These are phyloP conservation scores for Okapia johnstoni DNA, from an alignment of 2,113 vertebrate species.

Conservation along the genomic window DNA sequence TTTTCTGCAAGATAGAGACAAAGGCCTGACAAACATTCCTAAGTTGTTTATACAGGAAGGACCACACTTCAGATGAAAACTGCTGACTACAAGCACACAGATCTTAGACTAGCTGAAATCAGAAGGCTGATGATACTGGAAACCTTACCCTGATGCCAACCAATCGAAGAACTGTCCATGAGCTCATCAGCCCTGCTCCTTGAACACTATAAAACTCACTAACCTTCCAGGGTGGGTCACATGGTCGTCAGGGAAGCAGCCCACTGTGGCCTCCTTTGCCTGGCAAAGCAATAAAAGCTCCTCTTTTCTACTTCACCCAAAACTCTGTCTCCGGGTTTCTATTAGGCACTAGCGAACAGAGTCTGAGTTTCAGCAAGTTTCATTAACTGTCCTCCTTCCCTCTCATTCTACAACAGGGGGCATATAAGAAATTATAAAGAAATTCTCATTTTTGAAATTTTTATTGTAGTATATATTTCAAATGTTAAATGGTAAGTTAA, in stretches of 20 bases:
- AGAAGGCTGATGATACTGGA: background rate
- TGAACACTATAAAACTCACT: background rate
- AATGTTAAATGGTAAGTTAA: conserved; percentile 22
- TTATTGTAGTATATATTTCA: background rate
- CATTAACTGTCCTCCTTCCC: background rate
- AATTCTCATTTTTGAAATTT: conserved; percentile 4
- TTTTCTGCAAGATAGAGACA: background rate
- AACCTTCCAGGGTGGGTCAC: background rate
- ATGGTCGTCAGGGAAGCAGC: background rate
- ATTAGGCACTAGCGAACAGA: background rate
- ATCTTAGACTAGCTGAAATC: background rate
- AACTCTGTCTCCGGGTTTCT: background rate
- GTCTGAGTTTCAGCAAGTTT: background rate
- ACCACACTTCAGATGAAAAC: background rate
- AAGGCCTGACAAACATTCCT: background rate
- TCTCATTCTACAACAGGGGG: background rate
- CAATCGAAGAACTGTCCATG: background rate
- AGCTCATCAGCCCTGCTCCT: background rate
- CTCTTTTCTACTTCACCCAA: background rate
- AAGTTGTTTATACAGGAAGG: background rate
- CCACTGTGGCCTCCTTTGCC: background rate
- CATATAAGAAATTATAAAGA: background rate
- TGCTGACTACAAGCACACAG: background rate
- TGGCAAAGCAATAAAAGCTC: background rate
- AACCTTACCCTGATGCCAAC: background rate